Base-by-base conservation (phyloP, 2,113 vertebrate species). In the Platichthys stellatus region DNA sequence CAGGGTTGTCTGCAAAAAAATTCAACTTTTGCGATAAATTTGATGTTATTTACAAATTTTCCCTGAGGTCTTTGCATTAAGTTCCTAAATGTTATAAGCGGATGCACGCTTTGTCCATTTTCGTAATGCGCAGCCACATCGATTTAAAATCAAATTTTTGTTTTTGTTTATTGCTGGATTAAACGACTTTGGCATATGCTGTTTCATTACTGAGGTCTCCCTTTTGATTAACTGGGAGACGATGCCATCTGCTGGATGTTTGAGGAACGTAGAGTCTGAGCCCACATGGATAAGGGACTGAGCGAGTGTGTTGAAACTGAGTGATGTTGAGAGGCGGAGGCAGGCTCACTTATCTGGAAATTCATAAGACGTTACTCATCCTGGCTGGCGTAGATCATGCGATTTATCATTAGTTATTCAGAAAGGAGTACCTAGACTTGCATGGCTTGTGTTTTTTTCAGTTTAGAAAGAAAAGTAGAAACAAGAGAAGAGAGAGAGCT, bases 201-300 rank as follows among this genome's bases (percentile, higher is more conserved):
- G 26, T 62, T 56, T 77, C 31, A 51, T 57, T 65, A 40, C 20
- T 4, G 35, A 62, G 58, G 74, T 63, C 38, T 74, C 47, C 69
- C 67, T 79, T n/a, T 23, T 59, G 28, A 81, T 87, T 85, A 57
- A 58, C 78, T 83, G 63, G 83, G 67, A 72, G 69, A 85, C 63
- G 47, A 13, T 71, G 85, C 92, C 92, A 90, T 88, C 92, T 92
- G 82, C 89, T 90, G 92, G 90, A 73, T 61, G 54, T 78, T 71
- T 70, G 21, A 5, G 28, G 56, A 66, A 72, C 4, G 18, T 15
- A 45, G 26, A 11, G 5, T 51, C 24, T 1, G 2, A 49, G 14
- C 10, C 28, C 26, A 13, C 5, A 15, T n/a, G n/a, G 38, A 63
- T 12, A 9, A 21, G 57, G 40, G 8, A 31, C 11, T 21, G 26